These are phyloP conservation scores for Gandaritis pyraliata DNA, from an alignment of 2,888 invertebrate genomes.

Conservation along the genomic window DNA sequence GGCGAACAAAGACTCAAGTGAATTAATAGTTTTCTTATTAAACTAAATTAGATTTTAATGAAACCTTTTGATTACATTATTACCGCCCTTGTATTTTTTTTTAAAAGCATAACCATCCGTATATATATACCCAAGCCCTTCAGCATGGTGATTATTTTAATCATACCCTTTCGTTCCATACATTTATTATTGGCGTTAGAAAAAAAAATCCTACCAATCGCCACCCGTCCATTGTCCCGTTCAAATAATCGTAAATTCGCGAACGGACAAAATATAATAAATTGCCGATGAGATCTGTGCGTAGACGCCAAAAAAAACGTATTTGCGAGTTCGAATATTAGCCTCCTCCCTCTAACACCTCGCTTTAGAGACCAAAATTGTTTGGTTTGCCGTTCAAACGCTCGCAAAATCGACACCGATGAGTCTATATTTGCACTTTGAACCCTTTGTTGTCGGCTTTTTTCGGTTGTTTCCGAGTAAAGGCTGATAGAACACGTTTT, in stretches of 20 bases:
- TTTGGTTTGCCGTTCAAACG: slow-evolving; percentile 32
- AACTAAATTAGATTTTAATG: too few species aligned
- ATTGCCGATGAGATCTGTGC: slow-evolving; percentile 83
- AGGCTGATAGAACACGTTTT: slow-evolving; percentile 85
- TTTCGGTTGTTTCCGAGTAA: slow-evolving; percentile 82
- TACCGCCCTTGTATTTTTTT: neutral
- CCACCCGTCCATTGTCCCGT: slow-evolving; percentile 70
- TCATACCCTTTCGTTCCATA: slow-evolving; percentile 53
- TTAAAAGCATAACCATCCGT: slow-evolving; percentile 11
- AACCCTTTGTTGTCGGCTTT: slow-evolving; percentile 82
- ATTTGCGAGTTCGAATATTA: slow-evolving; percentile 38
- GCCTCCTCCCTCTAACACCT: slow-evolving; percentile 36
- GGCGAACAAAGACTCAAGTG: too few species aligned
- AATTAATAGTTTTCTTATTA: too few species aligned
- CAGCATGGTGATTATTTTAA: slow-evolving; percentile 44
- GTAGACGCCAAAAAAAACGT: slow-evolving; percentile 60
- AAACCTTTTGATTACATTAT: neutral
- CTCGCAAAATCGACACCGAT: slow-evolving; percentile 51
- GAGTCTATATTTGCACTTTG: slow-evolving; percentile 80
- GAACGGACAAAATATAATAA: slow-evolving; percentile 84
- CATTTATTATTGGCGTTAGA: slow-evolving; percentile 78
- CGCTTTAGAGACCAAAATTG: slow-evolving; percentile 54
- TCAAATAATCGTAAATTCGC: slow-evolving; percentile 83
- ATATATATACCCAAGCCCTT: slow-evolving; percentile 41
- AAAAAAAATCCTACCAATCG: slow-evolving; percentile 75